Base-by-base conservation (phyloP, 2,113 vertebrate genomes). In the Shinisaurus crocodilurus region DNA sequence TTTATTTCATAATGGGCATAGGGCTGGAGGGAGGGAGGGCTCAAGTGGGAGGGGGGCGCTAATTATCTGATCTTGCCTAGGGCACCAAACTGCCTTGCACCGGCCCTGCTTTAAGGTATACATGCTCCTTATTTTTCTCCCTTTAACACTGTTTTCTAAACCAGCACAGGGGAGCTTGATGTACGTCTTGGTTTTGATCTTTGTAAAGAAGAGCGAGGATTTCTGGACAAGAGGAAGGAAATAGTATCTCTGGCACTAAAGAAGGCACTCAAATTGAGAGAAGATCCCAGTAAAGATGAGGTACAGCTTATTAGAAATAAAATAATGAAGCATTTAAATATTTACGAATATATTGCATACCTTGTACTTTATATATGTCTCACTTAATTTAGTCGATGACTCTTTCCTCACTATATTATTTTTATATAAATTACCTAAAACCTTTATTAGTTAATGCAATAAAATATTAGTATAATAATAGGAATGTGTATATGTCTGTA, bases 131-230 rank as follows among this genome's bases (percentile, higher is more conserved):
- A 60, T 23, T 60, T 69, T 88, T 70, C 12, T 63, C 13, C 40
- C 32, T 32, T 89, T 77, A 40, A 67, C 5, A 50, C 72, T 1
- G 74, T 29, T 89, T 89, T 37, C 74, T 20, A 0, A 90, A 95
- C 84, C 90, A 98, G 98, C 37, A 87, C 93, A 90, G 94, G 95
- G 75, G 93, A 96, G 83, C 95, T 98, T 90, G 97, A 97, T 88
- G 88, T 98, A 76, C 98, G 98, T 69, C 96, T 99, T 90, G 97
- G 97, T 82, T 98, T 98, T 96, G 98, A 97, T 88, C 97, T 99
- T 50, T 97, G 98, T 76, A 79, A 95, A 9, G 94, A 97, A 43
- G 98, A 99, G 89, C 97, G 90, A 92, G 88, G 94, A 37, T 99
- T 97, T 95, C 93, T 99, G 94, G 89, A 96, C 81, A 98, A 96